Percentiles rank a stretch among this genome's conserved stretches.
Conservation (phyloP, 2,888 invertebrate genomes). For the Formica aserva region DNA sequence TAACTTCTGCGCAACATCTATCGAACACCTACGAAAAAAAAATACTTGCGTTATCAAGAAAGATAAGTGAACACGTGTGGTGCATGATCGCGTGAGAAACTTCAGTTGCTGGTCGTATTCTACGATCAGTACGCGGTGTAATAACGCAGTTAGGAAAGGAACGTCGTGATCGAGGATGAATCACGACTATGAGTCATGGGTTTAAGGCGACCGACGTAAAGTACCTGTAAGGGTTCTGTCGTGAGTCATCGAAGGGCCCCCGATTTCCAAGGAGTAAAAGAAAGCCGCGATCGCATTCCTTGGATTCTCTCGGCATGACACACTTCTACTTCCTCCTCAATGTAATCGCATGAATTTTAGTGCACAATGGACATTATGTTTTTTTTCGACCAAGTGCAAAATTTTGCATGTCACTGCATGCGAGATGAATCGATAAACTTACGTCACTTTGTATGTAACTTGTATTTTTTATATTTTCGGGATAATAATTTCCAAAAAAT, state of each 20-base stretch:
- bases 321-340: neutral
- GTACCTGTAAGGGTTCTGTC: slow-evolving; percentile 69
- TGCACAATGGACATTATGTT: slow-evolving; percentile 65
- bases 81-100: slow-evolving; percentile 39
- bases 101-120: slow-evolving; percentile 13
- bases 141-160: slow-evolving; percentile 39
- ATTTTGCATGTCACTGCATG: slow-evolving; percentile 11
- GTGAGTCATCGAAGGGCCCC: slow-evolving; percentile 76
- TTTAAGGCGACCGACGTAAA: slow-evolving; percentile 48
- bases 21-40: slow-evolving; percentile 11
- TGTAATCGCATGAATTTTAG: slow-evolving; percentile 5
- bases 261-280: slow-evolving; percentile 68
- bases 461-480: neutral
- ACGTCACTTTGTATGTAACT: neutral
- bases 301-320: slow-evolving; percentile 55
- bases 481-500: neutral
- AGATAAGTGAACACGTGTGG: slow-evolving; percentile 34
- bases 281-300: slow-evolving; percentile 71
- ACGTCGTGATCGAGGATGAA: slow-evolving; percentile 70
- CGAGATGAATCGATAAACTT: neutral
- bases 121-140: neutral
- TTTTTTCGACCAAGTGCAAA: slow-evolving; percentile 60
- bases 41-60: slow-evolving; percentile 20
- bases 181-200: slow-evolving; percentile 76
- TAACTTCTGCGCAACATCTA: neutral